Evolutionary conservation across 2,888 invertebrate species (phyloP), one percentile per base, ranked within the genome.

Genomic region (Aquatica leii): DNA sequence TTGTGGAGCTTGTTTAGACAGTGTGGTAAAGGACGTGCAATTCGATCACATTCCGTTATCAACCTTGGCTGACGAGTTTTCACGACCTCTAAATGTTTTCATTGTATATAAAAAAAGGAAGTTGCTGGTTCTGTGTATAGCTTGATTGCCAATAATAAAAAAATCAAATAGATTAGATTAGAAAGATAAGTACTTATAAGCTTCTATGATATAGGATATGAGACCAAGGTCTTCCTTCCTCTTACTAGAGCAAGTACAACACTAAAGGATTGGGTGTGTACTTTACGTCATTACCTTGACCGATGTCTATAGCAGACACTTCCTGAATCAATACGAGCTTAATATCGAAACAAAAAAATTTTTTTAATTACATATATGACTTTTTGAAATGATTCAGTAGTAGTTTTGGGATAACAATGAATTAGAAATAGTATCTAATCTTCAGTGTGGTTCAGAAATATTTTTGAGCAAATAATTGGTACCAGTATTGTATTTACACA

Each of bases 271-370:
- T 61, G 61, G 61, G 61, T 15, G 61, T 61, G 61, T 55, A 17
- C 11, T 6, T 61, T 49, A 50, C 61, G 61, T 61, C 61, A 61
- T 55, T 51, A 55, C 61, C 54, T 61, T 61, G 61, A 55, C 61
- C 61, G 50, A 12, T 20, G 55, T 49, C 31, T 18, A 14, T 31
- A 21, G 12, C 14, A 14, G 50, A 50, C 50, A 34, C 50, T 50
- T 50, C 34, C 50, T 12, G 50, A 31, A 31, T 50, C 18, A 18
- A 46, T 20, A 46, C 5, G 18, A 46, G 18, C 24, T 6, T 24
- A 4, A 24, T 6, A 24, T 4, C 2, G 6, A 24, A 24, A 24
- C 6, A 4, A 24, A 6, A 4, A 2, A 24, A 24, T 24, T 24
- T 24, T 24, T 24, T 24, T 24, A 24, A 24, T 6, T 24, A 24